A percentile compares a stretch with the other conserved stretches of the same genome.
Evolutionary conservation across 2,113 vertebrate genomes (phyloP).

Genomic region (Mugil cephalus): DNA sequence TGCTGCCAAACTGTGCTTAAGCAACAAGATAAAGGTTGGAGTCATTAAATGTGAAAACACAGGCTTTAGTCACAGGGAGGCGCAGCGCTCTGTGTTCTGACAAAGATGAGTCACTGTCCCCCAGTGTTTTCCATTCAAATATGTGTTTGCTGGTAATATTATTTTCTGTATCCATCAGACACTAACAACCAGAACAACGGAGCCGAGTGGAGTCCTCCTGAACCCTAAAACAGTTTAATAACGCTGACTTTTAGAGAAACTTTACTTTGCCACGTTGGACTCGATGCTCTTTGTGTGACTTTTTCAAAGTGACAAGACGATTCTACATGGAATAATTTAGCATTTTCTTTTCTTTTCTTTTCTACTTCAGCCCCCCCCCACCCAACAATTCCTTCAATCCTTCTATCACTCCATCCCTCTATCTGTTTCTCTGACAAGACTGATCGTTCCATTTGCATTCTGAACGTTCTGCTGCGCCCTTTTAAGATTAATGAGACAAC

Average conservation of each 20-base stretch:
- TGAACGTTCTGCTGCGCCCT: conserved; percentile 40
- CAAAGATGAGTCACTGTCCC: not conserved
- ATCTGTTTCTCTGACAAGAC: conserved; percentile 51
- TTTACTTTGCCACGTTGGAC: not conserved
- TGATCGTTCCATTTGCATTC: conserved; percentile 72
- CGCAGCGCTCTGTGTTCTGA: not conserved
- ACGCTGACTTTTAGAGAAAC: conserved; percentile 11
- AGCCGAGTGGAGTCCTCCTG: not conserved
- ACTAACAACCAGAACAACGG: not conserved
- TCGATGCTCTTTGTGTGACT: conserved; percentile 16
- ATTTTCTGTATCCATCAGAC: too few relatives aligned
- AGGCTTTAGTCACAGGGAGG: not conserved
- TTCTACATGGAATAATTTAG: not conserved
- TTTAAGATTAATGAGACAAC: conserved; percentile 76
- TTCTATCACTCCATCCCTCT: conserved; percentile 30
- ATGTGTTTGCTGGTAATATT: not conserved
- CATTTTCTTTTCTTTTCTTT: not conserved
- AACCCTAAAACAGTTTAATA: conserved; percentile 11
- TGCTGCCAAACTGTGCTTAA: not conserved
- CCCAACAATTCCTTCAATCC: conserved; percentile 27
- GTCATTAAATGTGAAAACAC: not conserved
- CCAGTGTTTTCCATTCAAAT: not conserved
- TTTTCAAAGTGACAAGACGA: not conserved
- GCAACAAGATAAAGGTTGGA: not conserved
- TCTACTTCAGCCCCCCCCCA: not conserved